These are phyloP conservation scores for Pogoniulus pusillus DNA, from an alignment of 2,797 vertebrate genomes.

Conservation along the genomic window DNA sequence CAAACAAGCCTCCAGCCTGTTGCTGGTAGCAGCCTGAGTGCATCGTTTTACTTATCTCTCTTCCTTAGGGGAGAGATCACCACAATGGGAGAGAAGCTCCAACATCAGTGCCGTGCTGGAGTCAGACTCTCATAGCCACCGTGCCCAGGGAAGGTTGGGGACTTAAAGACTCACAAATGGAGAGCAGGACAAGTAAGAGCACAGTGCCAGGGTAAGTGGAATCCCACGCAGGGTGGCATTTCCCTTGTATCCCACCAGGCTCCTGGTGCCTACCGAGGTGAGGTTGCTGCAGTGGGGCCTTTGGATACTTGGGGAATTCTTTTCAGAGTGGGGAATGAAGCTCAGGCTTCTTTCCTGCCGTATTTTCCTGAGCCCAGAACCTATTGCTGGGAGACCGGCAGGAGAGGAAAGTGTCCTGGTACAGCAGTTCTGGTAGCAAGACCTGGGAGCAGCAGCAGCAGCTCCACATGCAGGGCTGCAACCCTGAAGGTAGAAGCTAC, in stretches of 20 bases:
- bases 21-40: neutral
- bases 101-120: neutral
- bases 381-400: conserved; percentile 19
- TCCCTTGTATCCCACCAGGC: neutral
- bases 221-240: neutral
- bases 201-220: neutral
- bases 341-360: conserved; percentile 6
- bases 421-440: neutral
- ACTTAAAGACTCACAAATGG: neutral
- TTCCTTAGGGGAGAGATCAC: neutral
- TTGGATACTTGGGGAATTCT: neutral
- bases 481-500: neutral
- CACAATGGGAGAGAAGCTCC: neutral
- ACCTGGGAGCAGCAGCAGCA: neutral
- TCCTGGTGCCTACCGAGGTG: neutral
- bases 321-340: neutral
- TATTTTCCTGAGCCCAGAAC: conserved; percentile 14
- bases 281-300: neutral
- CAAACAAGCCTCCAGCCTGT: neutral
- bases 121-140: neutral
- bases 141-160: neutral
- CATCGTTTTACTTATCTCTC: neutral
- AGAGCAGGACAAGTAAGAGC: neutral
- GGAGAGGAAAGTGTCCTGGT: neutral
- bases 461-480: neutral